phyloP scores from a whole-genome alignment of 2,797 vertebrate genomes.

The Staurois parvus region DNA sequence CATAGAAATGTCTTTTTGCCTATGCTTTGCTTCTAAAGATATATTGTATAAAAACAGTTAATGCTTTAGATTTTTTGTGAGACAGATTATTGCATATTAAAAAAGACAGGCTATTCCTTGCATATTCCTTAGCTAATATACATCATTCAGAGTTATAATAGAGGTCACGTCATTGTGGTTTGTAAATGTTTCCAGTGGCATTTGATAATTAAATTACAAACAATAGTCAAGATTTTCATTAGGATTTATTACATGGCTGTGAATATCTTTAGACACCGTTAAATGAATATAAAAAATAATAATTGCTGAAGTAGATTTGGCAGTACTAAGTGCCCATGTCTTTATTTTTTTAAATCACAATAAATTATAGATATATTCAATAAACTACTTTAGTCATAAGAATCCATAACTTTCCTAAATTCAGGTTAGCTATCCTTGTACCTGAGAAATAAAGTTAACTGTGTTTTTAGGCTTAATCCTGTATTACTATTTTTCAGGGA shows the following conservation, averaged over 20 bases:
- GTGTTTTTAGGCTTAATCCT: too few relatives aligned
- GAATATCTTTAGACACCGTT: neutral
- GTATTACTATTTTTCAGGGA: too few relatives aligned
- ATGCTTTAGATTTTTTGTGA: neutral
- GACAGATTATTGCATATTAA: neutral
- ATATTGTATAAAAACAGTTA: neutral
- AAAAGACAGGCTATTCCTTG: neutral
- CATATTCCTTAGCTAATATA: slow-evolving; percentile 7
- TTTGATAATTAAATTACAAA: slow-evolving; percentile 42
- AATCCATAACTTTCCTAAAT: too few relatives aligned
- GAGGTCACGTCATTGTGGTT: slow-evolving; percentile 26
- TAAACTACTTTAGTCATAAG: too few relatives aligned
- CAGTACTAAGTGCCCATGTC: too few relatives aligned
- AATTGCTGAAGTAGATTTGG: neutral
- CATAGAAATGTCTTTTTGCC: slow-evolving; percentile 32
- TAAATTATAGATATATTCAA: too few relatives aligned
- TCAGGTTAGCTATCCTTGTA: too few relatives aligned
- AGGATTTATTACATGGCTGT: slow-evolving; percentile 16
- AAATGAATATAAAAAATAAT: slow-evolving; percentile 1
- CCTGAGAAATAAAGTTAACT: too few relatives aligned
- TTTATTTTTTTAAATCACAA: neutral
- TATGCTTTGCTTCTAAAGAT: neutral
- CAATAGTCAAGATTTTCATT: slow-evolving; percentile 35
- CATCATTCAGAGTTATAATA: slow-evolving; percentile 6
- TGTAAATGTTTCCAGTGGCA: slow-evolving; percentile 8